Percentiles rank a stretch among this genome's conserved stretches.
Evolutionary conservation across 1,140 invertebrate genomes (phyloP).

Genomic region (Anadara kagoshimensis): DNA sequence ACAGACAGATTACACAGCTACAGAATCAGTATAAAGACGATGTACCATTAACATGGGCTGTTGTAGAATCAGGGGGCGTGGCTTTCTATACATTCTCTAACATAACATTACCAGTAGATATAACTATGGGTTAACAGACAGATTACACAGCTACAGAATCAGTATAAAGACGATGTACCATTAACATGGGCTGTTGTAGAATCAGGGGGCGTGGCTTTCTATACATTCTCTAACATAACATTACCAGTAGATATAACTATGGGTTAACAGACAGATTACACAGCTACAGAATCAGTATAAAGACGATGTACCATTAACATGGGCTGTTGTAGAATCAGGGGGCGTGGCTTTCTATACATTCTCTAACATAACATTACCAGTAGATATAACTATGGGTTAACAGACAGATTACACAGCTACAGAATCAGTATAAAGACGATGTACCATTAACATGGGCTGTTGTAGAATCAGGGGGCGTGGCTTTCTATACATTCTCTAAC

Average conservation of each 20-base stretch:
- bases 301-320: conserved; percentile 58
- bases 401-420: no score
- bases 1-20: no score
- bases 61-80: conserved; percentile 65
- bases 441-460: conserved; percentile 64
- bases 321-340: conserved; percentile 68
- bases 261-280: no score
- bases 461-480: conserved; percentile 64
- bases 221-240: conserved; percentile 12
- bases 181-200: conserved; percentile 67
- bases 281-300: neutral
- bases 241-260: neutral
- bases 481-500: conserved; percentile 51
- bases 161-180: conserved; percentile 50
- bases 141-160: neutral
- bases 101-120: neutral
- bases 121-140: no score
- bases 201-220: conserved; percentile 65
- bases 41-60: conserved; percentile 62
- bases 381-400: no score
- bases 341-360: conserved; percentile 61
- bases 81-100: conserved; percentile 53
- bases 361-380: neutral
- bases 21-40: conserved; percentile 36
- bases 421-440: conserved; percentile 36